Conservation (phyloP, 2,888 invertebrate species). For the Limnephilus auricula region DNA sequence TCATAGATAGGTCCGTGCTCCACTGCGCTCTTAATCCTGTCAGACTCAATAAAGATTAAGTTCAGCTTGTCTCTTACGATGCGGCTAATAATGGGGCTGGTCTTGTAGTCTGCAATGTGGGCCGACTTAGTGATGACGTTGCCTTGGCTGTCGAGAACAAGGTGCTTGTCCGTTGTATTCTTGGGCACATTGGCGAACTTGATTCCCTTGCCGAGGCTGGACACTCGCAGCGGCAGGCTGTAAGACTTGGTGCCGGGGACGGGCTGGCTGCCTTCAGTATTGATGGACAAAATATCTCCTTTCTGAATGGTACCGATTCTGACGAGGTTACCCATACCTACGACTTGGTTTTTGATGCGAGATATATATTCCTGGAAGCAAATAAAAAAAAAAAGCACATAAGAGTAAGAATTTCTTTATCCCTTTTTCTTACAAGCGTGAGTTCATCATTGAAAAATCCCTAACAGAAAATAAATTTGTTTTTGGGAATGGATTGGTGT, state of each 20-base stretch:
- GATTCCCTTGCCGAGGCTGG: slow-evolving; percentile 74
- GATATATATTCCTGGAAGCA: slow-evolving; percentile 75
- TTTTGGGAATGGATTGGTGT: too few relatives aligned
- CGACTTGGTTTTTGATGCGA: slow-evolving; percentile 82
- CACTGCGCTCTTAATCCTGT: slow-evolving; percentile 79
- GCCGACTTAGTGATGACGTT: slow-evolving; percentile 77
- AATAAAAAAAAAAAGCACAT: slow-evolving; percentile 12
- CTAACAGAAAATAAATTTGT: too few relatives aligned
- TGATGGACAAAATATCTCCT: slow-evolving; percentile 74
- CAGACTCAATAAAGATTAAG: slow-evolving; percentile 77
- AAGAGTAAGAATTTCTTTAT: not conserved
- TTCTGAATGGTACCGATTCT: slow-evolving; percentile 78
- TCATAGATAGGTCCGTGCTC: slow-evolving; percentile 80
- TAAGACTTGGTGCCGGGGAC: slow-evolving; percentile 73
- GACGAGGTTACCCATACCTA: slow-evolving; percentile 85
- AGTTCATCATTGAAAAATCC: too few relatives aligned
- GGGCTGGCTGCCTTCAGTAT: slow-evolving; percentile 73
- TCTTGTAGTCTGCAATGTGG: slow-evolving; percentile 75
- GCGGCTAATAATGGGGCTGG: slow-evolving; percentile 75
- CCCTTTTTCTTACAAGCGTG: too few relatives aligned
- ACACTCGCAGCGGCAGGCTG: slow-evolving; percentile 75
- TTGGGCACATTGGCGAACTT: slow-evolving; percentile 76
- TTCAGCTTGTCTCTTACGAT: slow-evolving; percentile 77
- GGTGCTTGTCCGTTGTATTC: slow-evolving; percentile 76
- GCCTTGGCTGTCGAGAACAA: slow-evolving; percentile 75